A percentile compares a stretch with the other conserved stretches of the same genome.
phyloP scores from a whole-genome alignment of 2,888 invertebrate species.

The Oscheius onirici region DNA sequence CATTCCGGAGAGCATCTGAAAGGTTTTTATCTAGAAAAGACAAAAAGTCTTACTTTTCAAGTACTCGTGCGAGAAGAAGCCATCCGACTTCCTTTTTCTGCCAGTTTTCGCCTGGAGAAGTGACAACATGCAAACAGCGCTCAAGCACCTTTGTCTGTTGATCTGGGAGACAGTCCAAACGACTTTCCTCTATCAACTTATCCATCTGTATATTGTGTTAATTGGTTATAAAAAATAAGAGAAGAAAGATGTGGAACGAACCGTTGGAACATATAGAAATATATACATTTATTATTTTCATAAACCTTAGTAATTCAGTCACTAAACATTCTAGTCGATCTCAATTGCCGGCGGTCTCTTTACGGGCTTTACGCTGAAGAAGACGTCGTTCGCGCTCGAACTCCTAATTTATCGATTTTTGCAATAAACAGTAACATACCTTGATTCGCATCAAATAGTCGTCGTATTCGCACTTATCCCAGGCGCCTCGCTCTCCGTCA shows the following conservation, averaged over 20 bases:
- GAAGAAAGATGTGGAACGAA: conserved; percentile 2
- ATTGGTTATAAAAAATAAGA: neutral
- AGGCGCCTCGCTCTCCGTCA: conserved; percentile 57
- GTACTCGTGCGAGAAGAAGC: conserved; percentile 37
- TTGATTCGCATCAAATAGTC: conserved; percentile 69
- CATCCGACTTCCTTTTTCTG: conserved; percentile 40
- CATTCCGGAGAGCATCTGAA: conserved; percentile 39
- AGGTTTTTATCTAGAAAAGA: neutral
- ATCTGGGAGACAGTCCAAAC: neutral
- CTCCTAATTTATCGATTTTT: conserved; percentile 44
- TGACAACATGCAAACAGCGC: conserved; percentile 38
- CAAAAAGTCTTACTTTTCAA: conserved; percentile 34
- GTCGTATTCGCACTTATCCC: conserved; percentile 69
- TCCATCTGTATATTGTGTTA: neutral
- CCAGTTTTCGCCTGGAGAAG: conserved; percentile 26
- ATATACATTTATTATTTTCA: conserved; percentile 13
- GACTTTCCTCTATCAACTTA: conserved; percentile 18
- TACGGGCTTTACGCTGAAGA: conserved; percentile 63
- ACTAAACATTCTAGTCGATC: conserved; percentile 3
- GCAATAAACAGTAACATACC: conserved; percentile 23
- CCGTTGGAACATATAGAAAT: neutral
- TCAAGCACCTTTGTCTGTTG: conserved; percentile 30
- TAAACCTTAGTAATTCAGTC: neutral
- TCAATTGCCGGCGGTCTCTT: conserved; percentile 44
- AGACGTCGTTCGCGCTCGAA: conserved; percentile 70